phyloP scores from a whole-genome alignment of 1,140 invertebrate species.

The Pseudomyrmex flavicornis region DNA sequence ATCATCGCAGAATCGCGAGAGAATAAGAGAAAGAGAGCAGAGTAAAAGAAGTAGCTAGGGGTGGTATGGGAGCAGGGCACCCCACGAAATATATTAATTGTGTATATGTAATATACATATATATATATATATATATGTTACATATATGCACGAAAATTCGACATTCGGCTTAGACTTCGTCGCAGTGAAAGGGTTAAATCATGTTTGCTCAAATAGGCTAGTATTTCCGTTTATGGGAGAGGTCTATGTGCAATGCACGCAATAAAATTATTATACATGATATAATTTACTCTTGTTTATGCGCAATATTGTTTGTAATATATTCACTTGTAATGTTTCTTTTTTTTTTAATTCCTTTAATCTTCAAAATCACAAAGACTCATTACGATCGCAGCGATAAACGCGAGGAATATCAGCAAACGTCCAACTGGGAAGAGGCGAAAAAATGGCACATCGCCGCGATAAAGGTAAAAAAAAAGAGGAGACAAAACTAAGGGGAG shows the following conservation, averaged over 20 bases:
- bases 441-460: slow-evolving; percentile 46
- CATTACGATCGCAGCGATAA: slow-evolving; percentile 22
- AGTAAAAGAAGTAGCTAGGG: not conserved
- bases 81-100: slow-evolving; percentile 80
- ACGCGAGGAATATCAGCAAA: slow-evolving; percentile 23
- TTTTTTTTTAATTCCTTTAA: not conserved
- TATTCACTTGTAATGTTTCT: too few relatives aligned
- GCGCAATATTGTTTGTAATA: too few relatives aligned
- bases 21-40: slow-evolving; percentile 8
- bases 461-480: not conserved
- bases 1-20: slow-evolving; percentile 18
- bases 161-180: too few relatives aligned
- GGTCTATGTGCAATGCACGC: too few relatives aligned
- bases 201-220: too few relatives aligned
- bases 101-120: not conserved
- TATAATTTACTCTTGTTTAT: too few relatives aligned
- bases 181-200: too few relatives aligned
- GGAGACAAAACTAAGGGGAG: slow-evolving; percentile 60
- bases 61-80: not conserved
- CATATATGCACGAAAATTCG: too few relatives aligned
- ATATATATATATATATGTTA: too few relatives aligned
- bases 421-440: slow-evolving; percentile 26
- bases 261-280: too few relatives aligned
- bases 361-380: too few relatives aligned
- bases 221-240: too few relatives aligned